Evolutionary conservation across 2,797 vertebrate species (phyloP).

Genomic region (Graptemys geographica): DNA sequence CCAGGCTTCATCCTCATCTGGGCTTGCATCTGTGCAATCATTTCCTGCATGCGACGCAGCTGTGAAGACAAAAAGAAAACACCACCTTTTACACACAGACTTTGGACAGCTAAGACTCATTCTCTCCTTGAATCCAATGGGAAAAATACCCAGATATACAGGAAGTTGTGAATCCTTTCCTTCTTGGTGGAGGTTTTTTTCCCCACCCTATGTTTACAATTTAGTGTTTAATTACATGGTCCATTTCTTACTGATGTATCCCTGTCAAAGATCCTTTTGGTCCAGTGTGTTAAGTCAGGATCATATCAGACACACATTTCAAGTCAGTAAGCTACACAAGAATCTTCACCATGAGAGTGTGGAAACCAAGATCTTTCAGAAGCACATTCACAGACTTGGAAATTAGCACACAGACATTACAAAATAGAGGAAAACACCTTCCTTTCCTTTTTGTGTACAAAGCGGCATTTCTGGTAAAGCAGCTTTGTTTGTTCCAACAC

Average conservation of each 20-base stretch:
- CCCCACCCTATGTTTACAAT: not conserved
- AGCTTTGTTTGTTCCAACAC: not conserved
- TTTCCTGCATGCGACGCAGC: slow-evolving; percentile 92
- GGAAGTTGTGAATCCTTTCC: not conserved
- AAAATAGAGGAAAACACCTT: not conserved
- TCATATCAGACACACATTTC: not conserved
- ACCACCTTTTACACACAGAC: fast-evolving
- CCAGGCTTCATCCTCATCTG: slow-evolving; percentile 90
- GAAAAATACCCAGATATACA: not conserved
- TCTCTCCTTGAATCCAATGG: not conserved
- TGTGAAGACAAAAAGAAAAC: slow-evolving; percentile 54
- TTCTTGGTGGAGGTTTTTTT: not conserved
- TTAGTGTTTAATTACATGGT: not conserved
- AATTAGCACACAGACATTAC: not conserved
- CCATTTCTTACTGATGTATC: not conserved
- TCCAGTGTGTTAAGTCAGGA: not conserved
- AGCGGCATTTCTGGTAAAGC: not conserved
- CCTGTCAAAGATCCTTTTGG: not conserved
- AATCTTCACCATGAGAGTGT: not conserved
- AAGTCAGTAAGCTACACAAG: not conserved
- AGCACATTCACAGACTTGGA: not conserved
- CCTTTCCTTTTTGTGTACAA: not conserved
- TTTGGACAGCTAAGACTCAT: not conserved
- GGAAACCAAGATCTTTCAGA: not conserved
- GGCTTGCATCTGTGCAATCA: slow-evolving; percentile 92